Conservation (phyloP, 2,797 vertebrate species). For the Siniperca scherzeri region DNA sequence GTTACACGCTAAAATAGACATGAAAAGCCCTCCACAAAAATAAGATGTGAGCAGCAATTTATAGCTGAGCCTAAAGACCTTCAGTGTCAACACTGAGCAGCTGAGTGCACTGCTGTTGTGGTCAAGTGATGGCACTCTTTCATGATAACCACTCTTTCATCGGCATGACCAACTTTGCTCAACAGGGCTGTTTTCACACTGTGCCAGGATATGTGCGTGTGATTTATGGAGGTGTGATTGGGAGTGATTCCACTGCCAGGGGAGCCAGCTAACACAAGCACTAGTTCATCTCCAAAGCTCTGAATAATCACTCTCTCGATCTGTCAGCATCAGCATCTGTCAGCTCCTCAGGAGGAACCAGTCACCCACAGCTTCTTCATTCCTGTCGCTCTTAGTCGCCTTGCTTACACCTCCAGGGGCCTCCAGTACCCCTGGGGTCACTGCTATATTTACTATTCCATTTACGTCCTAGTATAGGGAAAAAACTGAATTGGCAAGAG, state of each 20-base stretch:
- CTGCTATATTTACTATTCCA: slow-evolving; percentile 69
- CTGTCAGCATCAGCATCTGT: slow-evolving; percentile 79
- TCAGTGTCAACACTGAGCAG: slow-evolving; percentile 11
- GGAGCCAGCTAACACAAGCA: slow-evolving; percentile 77
- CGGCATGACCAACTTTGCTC: slow-evolving; percentile 48
- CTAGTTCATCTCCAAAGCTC: slow-evolving; percentile 77
- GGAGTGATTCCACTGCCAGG: slow-evolving; percentile 76
- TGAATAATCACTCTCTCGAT: slow-evolving; percentile 83
- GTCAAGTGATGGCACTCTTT: slow-evolving; percentile 42
- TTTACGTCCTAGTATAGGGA: slow-evolving; percentile 25
- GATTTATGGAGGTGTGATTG: slow-evolving; percentile 82
- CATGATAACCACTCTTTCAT: slow-evolving; percentile 65
- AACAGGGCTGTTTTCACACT: slow-evolving; percentile 50
- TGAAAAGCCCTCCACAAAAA: slow-evolving; percentile 22
- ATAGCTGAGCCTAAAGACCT: slow-evolving; percentile 29
- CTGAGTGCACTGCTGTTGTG: slow-evolving; percentile 16
- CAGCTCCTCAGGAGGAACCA: slow-evolving; percentile 63
- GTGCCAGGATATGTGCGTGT: slow-evolving; percentile 55
- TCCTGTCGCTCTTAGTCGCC: slow-evolving; percentile 62
- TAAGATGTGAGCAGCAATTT: slow-evolving; percentile 29
- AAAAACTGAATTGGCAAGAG: slow-evolving; percentile 32
- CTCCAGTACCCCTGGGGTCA: slow-evolving; percentile 5
- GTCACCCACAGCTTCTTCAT: slow-evolving; percentile 67
- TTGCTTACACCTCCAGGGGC: slow-evolving; percentile 48
- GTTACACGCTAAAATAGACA: slow-evolving; percentile 36